phyloP scores from a whole-genome alignment of 2,113 vertebrate species.

The Gobius niger region DNA sequence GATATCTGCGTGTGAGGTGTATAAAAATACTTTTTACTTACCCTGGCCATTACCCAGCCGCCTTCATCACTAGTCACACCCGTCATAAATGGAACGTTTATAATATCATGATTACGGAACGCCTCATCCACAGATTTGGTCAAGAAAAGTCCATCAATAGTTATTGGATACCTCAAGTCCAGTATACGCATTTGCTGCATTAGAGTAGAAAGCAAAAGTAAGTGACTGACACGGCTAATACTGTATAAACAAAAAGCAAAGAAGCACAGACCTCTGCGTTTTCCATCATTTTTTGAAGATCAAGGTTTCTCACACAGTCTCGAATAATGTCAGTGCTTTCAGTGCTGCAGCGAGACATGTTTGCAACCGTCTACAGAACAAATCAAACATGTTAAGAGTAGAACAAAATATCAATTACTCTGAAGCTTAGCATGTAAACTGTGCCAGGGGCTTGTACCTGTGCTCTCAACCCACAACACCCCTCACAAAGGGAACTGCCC shows the following conservation, averaged over 20 bases:
- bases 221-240: background rate
- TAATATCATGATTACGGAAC: constrained; percentile 31
- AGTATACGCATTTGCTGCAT: background rate
- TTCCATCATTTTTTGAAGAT: constrained; percentile 57
- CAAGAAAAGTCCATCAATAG: constrained; percentile 52
- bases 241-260: background rate
- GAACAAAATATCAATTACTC: too few species aligned
- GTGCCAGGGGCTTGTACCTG: too few species aligned
- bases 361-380: constrained; percentile 60
- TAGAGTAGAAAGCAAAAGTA: constrained; percentile 11
- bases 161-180: background rate
- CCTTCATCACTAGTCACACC: constrained; percentile 60
- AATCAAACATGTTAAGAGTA: background rate
- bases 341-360: too few species aligned
- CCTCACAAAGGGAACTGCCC: too few species aligned
- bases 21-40: constrained; percentile 63
- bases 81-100: constrained; percentile 57
- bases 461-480: too few species aligned
- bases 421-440: too few species aligned
- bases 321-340: too few species aligned
- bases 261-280: constrained; percentile 59
- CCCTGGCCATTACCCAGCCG: constrained; percentile 29
- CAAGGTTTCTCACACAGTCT: too few species aligned
- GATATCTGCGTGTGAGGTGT: background rate
- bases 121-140: constrained; percentile 45